Evolutionary conservation across 2,797 vertebrate species (phyloP), one percentile per base, ranked within the genome.

Genomic region (Gymnopithys bicolor): DNA sequence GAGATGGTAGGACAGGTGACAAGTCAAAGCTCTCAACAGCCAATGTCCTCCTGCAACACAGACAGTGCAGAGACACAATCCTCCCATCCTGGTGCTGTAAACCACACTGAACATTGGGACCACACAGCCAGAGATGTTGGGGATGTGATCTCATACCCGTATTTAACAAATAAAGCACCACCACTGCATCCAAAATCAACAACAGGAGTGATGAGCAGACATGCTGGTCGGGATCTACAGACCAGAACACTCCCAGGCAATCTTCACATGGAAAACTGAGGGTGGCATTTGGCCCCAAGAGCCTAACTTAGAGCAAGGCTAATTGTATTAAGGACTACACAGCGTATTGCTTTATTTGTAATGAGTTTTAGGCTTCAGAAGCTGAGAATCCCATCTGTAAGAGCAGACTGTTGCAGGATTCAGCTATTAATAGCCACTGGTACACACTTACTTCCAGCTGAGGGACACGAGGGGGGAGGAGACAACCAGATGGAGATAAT

Each of bases 341-440:
- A 95, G 85, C 3, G 9, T 45, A 79, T 56, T 91, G 95, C 96
- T 96, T 95, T 94, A 90, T 96, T 93, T 90, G 86, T 96, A 96
- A 97, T 84, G 94, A 88, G 90, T 94, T 95, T 97, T 87, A 97
- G 92, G 89, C 94, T 97, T 96, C 68, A 95, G 95, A 96, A 97
- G 95, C 96, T 84, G 94, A 87, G 90, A 96, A 91, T 94, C 95
- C 97, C 97, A 98, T 98, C 98, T 98, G 97, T 90, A 95, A 91
- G 85, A 97, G 95, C 97, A 97, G 97, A 96, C 95, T 97, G 97
- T 94, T 96, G 94, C 89, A 97, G 96, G 96, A 97, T 96, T 96
- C 86, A 32, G 93, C 96, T 98, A 98, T 98, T 97, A 98, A 98
- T 97, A 98, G 97, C 92, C 96, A 89, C 96, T 96, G 97, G 96